Conservation (phyloP, 2,113 vertebrate species). For the Triplophysa dalaica region DNA sequence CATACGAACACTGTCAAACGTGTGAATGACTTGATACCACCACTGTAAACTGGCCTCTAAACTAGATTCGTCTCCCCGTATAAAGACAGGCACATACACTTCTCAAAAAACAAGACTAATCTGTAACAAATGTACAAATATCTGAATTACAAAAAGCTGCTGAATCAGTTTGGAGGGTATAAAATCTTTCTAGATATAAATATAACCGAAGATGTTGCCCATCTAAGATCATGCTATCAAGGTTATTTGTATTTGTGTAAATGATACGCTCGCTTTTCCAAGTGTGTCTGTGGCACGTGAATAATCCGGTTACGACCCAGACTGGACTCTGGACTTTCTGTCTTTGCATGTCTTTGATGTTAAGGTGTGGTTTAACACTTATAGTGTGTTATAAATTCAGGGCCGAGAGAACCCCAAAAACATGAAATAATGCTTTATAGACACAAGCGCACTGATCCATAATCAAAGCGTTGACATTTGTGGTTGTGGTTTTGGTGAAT, state of each 20-base stretch:
- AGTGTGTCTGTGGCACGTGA: constrained; percentile 17
- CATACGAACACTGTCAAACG: constrained; percentile 49
- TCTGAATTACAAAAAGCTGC: constrained; percentile 56
- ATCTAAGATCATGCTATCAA: background rate
- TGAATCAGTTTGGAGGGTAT: constrained; percentile 44
- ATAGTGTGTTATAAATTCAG: constrained; percentile 46
- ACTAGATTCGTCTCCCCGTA: constrained; percentile 25
- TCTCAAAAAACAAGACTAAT: constrained; percentile 34
- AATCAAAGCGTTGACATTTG: no score
- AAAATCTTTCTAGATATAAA: constrained; percentile 47
- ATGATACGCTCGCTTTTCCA: constrained; percentile 16
- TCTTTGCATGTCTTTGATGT: background rate
- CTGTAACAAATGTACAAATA: constrained; percentile 59
- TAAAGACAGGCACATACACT: constrained; percentile 40
- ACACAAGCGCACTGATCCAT: constrained; percentile 1
- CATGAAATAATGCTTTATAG: background rate
- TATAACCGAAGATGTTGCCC: constrained; percentile 30
- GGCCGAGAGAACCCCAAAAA: constrained; percentile 28
- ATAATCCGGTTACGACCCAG: constrained; percentile 3
- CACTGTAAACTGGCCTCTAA: constrained; percentile 14
- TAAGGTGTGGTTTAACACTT: background rate
- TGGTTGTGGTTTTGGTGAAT: background rate
- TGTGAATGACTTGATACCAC: constrained; percentile 28
- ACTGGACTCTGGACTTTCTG: background rate
- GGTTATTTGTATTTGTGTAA: background rate